Percentiles rank a stretch among this genome's conserved stretches.
These are phyloP conservation scores for Erinaceus europaeus DNA, from an alignment of 2,113 vertebrate genomes.

Conservation along the genomic window DNA sequence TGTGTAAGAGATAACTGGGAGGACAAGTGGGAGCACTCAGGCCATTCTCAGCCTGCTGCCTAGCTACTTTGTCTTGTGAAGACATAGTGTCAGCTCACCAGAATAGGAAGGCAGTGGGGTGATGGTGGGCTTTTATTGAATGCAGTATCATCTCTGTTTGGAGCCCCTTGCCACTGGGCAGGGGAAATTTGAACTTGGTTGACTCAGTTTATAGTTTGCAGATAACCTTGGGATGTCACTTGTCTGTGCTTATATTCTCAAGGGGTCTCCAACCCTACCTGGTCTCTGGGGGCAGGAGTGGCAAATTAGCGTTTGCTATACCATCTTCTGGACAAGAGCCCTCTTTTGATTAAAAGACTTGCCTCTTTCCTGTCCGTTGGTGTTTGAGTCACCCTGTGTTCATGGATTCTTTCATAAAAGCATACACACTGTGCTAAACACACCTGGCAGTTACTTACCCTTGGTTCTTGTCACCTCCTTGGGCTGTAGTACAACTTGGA, in stretches of 20 bases:
- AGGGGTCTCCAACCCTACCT: neutral
- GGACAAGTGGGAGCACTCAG: accelerated
- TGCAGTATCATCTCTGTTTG: neutral
- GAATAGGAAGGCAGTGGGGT: accelerated
- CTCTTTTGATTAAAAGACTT: neutral
- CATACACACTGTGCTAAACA: neutral
- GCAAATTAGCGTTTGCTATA: neutral
- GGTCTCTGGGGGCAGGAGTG: neutral
- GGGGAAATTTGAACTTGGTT: neutral
- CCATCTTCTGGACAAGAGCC: neutral
- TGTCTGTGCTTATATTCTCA: neutral
- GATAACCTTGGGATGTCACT: neutral
- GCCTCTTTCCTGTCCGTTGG: neutral
- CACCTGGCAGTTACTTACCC: neutral
- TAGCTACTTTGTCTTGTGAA: neutral
- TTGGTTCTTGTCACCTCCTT: neutral
- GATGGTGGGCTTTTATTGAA: too few species aligned
- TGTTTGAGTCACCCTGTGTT: neutral
- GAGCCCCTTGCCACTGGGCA: neutral
- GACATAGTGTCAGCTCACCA: accelerated
- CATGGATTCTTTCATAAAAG: neutral
- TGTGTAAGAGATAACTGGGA: neutral
- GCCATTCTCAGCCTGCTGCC: accelerated
- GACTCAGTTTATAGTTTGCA: neutral
- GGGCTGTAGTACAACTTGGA: neutral